Base-by-base conservation (phyloP, 1,140 invertebrate species). In the Sycophila sp. region DNA sequence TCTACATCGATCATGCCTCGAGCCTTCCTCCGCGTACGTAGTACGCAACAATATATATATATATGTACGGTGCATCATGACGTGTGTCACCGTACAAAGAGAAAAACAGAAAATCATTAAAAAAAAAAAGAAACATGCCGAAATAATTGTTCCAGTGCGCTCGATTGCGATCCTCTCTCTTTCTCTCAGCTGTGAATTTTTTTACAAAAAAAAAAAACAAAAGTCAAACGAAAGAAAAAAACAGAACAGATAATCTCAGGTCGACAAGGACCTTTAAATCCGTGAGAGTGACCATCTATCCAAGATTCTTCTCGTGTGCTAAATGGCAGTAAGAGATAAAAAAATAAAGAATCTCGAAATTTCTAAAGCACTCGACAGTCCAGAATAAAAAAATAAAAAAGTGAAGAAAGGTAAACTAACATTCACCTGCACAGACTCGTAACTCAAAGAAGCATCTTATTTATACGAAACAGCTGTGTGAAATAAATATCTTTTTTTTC, bases 1-100 rank as follows among this genome's bases (percentile, higher is more conserved):
- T 72, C 77, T 75, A 78, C 78, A 78, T 76, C 71, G 78, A 75
- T 74, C 83, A 84, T 84, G 83, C 83, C 81, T 76, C 74, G 75
- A 82, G 77, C 78, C 32, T 59, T 71, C 40, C 38, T 58, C 58
- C 42, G 36, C 49, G 8, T 55, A 58, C 49, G 55, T 49, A 59
- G 15, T 56, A 32, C 22, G 30, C 1, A 56, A 56, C 53, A 56
- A 34, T 28, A 59, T 60, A 63, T 40, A 51, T 49, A 5, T 60
- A 47, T 28, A 49, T 47, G n/a, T n/a, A n/a, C n/a, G 15, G 49
- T 65, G 62, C 62, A 65, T 13, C 51, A 22, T 60, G 24, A n/a
- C 22, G 47, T 40, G 32, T 69, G 26, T 65, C 42, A 42, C 28
- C 24, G 42, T 40, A 22, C 22, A 58, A 47, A 64, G 17, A 59